A percentile compares a stretch with the other conserved stretches of the same genome.
These are phyloP conservation scores for Agrochola lychnidis DNA, from an alignment of 2,888 invertebrate genomes.

Conservation along the genomic window DNA sequence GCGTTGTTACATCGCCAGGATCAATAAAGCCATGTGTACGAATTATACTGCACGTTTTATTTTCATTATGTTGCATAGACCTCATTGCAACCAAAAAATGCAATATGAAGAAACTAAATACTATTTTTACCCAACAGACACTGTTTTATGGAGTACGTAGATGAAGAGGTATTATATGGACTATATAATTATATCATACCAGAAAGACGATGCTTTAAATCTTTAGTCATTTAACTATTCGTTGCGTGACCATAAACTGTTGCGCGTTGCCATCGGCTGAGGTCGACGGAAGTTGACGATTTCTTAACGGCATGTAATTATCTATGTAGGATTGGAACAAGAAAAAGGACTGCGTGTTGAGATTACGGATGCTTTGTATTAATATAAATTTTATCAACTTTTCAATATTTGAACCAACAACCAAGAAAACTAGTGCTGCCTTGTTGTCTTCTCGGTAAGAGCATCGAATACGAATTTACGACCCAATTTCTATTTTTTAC, in stretches of 20 bases:
- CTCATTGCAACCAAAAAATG: neutral
- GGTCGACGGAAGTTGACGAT: conserved; percentile 86
- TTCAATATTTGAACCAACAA: conserved; percentile 1
- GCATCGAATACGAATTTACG: conserved; percentile 1
- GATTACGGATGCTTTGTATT: conserved; percentile 26
- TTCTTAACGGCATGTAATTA: conserved; percentile 79
- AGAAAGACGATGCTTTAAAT: conserved; percentile 56
- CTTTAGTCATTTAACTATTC: conserved; percentile 59
- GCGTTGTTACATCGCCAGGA: conserved; percentile 59
- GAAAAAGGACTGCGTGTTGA: conserved; percentile 65
- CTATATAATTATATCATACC: neutral
- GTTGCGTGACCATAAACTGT: conserved; percentile 80
- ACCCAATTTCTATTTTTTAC: neutral
- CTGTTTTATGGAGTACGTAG: neutral
- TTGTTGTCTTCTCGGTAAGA: neutral
- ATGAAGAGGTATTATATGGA: conserved; percentile 3
- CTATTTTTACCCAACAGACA: neutral
- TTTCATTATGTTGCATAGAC: conserved; percentile 1
- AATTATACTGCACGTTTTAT: conserved; percentile 23
- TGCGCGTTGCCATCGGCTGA: conserved; percentile 74
- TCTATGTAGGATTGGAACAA: conserved; percentile 74
- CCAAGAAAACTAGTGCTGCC: neutral
- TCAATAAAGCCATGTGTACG: conserved; percentile 64
- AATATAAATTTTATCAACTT: conserved; percentile 9
- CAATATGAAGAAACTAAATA: neutral